phyloP scores from a whole-genome alignment of 1,140 invertebrate species.

The Plutomurus gul region DNA sequence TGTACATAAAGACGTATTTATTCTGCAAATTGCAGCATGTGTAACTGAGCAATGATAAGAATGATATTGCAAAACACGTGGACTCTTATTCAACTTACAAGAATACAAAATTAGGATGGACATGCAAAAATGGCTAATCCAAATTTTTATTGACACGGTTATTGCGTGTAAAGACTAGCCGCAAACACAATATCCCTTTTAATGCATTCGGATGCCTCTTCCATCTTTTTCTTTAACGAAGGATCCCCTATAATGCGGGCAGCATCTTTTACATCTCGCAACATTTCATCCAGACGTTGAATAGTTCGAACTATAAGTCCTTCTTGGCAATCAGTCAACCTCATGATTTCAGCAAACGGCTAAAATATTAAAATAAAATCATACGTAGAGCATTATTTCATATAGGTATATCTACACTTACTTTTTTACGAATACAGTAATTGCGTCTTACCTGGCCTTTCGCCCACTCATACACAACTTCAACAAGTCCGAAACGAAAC shows the following conservation, averaged over 20 bases:
- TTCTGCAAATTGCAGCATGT: too few species aligned
- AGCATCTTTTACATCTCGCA: slow-evolving; percentile 89
- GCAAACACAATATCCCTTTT: slow-evolving; percentile 98
- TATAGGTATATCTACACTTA: neutral
- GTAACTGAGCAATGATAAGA: too few species aligned
- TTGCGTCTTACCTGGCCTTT: slow-evolving; percentile 69
- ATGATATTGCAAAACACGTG: too few species aligned
- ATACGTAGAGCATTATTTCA: neutral
- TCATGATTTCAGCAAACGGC: slow-evolving; percentile 91
- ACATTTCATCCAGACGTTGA: slow-evolving; percentile 90
- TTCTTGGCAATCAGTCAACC: slow-evolving; percentile 92
- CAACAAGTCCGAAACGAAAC: slow-evolving; percentile 87
- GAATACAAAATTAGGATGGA: too few species aligned
- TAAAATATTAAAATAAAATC: slow-evolving; percentile 61
- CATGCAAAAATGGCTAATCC: too few species aligned
- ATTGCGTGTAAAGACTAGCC: slow-evolving; percentile 88
- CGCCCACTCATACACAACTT: slow-evolving; percentile 96
- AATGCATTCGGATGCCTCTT: slow-evolving; percentile 88
- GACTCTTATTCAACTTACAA: too few species aligned
- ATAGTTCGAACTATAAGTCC: slow-evolving; percentile 98
- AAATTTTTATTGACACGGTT: too few species aligned
- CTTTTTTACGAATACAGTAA: neutral
- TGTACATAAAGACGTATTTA: too few species aligned
- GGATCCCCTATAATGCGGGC: slow-evolving; percentile 92
- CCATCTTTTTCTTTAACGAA: slow-evolving; percentile 89